Base-by-base conservation (phyloP, 2,888 invertebrate species). In the Andrena bicolor region DNA sequence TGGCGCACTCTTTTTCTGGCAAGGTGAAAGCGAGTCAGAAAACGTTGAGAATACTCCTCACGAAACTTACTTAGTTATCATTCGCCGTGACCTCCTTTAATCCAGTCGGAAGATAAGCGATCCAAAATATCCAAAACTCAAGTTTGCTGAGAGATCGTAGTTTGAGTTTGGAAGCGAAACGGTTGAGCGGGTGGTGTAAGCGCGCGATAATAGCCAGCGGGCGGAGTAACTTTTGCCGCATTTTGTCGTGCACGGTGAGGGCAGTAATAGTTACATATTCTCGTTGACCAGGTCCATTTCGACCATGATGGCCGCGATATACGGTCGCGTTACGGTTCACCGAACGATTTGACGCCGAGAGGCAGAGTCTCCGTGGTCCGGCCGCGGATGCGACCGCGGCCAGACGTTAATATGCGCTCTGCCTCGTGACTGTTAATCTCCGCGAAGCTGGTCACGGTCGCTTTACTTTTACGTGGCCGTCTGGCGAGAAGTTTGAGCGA, bases 321-420 rank as follows among this genome's bases (percentile, higher is more conserved):
- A 90, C 89, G 93, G 92, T 92, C 89, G 77, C 92, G 90, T 93
- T 92, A 90, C 83, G 93, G 93, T 92, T 88, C 84, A 90, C 92
- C 92, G 85, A 91, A 86, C 90, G 90, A 92, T 93, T 92, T 88
- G 90, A 92, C 88, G 88, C 79, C 72, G 82, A 41, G 75, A 23
- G 58, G 73, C 56, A 70, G 63, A 85, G 83, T 77, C 86, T 86
- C 66, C 76, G 72, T 48, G 68, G 71, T 66, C 56, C 69, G 8
- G 70, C 83, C 88, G 75, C 76, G 83, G 83, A 87, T 87, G 89
- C 60, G 74, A 90, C 91, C 90, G 72, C 90, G 80, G 49, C 65
- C 81, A 53, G 70, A 82, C 88, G 85, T 86, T 88, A 89, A 90
- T 89, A 89, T 82, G 83, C 88, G 68, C 75, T 84, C 61, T 60